Percentiles rank a stretch among this genome's conserved stretches.
phyloP scores from a whole-genome alignment of 2,888 invertebrate genomes.

The Cheilosia vulpina region DNA sequence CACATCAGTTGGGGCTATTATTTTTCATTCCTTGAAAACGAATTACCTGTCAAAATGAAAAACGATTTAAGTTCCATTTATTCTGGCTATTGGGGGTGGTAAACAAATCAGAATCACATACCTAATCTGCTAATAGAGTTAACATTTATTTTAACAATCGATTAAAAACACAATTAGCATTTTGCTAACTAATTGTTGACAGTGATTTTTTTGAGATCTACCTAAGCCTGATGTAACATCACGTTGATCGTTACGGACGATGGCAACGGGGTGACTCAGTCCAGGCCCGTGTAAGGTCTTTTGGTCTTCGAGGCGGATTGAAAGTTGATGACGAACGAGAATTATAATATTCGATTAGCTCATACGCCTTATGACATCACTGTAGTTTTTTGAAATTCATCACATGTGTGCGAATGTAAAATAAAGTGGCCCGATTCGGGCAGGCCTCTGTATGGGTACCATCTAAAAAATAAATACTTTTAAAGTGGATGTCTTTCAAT shows the following conservation, averaged over 20 bases:
- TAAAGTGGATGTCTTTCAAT: no score
- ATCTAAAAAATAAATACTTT: no score
- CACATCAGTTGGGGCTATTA: not conserved
- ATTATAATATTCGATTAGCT: slow-evolving; percentile 24
- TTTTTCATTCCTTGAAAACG: not conserved
- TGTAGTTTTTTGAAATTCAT: slow-evolving; percentile 12
- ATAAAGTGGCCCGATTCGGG: not conserved
- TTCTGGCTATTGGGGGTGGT: not conserved
- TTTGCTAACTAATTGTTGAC: slow-evolving; percentile 18
- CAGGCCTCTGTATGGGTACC: not conserved
- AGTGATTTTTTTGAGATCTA: not conserved
- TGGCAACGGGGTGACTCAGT: slow-evolving; percentile 1
- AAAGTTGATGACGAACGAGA: slow-evolving; percentile 22
- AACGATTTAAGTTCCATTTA: slow-evolving; percentile 14
- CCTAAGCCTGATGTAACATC: not conserved
- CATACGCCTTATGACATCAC: slow-evolving; percentile 14
- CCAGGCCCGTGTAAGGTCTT: slow-evolving; percentile 2
- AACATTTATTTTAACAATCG: slow-evolving; percentile 2
- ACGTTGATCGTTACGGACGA: not conserved
- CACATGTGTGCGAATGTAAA: slow-evolving; percentile 16
- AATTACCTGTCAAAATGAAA: slow-evolving; percentile 17
- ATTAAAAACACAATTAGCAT: slow-evolving; percentile 21
- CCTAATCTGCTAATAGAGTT: slow-evolving; percentile 6
- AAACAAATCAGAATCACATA: slow-evolving; percentile 2
- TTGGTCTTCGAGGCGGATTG: not conserved